Evolutionary conservation across 2,888 invertebrate genomes (phyloP), one percentile per base, ranked within the genome.

Genomic region (Acrobasis suavella): DNA sequence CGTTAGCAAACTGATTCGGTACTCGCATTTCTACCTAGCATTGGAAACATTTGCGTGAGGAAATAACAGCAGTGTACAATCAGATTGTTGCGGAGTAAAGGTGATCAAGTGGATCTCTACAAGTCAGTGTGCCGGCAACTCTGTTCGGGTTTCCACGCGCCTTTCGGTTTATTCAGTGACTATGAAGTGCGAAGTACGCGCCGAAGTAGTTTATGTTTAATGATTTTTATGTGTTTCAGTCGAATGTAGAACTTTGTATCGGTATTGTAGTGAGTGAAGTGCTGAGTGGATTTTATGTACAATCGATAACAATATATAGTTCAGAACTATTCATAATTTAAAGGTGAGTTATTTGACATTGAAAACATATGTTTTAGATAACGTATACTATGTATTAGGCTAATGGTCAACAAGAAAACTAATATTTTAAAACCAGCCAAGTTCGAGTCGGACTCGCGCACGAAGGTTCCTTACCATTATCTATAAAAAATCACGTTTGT

Each of bases 51-150:
- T 16, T 2, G 14, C 15, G 0, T 7, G 37, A 17, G 17, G 50
- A 37, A 37, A 38, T 9, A 17, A 12, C 22, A 15, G 38, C 9
- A n/a, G 12, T n/a, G 37, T 50, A 8, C 15, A 62, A 55, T 62
- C 50, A 55, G 49, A 10, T 9, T 22, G 63, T 60, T 63, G 60
- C 63, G 66, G 66, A 64, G 70, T 72, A 68, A 37, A 56, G 65
- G 63, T 64, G 67, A 42, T 62, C 63, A 58, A 62, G 63, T 58
- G 63, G 75, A 75, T 72, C 67, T 69, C 70, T 71, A 72, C 69
- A 72, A 79, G 78, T 72, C 85, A 88, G 89, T 89, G 76, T 76
- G 79, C 80, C 83, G 84, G 79, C 72, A 82, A 81, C 86, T 83
- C 77, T 80, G 69, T 69, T 66, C 66, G 72, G 69, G 80, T 65